Conservation (phyloP, 2,797 vertebrate genomes). For the Pangasius sanitwongsei region DNA sequence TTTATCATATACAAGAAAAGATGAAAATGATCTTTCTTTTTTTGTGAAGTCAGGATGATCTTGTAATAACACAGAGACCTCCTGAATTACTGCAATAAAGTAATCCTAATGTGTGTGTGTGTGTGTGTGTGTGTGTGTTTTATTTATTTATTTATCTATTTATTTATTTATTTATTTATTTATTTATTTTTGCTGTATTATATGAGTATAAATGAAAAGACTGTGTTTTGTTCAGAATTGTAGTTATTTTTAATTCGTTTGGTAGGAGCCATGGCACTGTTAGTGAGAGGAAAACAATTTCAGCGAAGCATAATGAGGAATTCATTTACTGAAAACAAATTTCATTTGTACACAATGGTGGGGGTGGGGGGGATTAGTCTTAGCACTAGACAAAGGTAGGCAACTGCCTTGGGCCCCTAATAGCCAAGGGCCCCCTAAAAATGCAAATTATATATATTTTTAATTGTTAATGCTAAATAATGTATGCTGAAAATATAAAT, state of each 20-base stretch:
- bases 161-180: too few species aligned
- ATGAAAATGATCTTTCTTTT: background rate
- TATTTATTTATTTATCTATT: too few species aligned
- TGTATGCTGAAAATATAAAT: too few species aligned
- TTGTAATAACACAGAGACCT: background rate
- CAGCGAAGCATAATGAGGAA: background rate
- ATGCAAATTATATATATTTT: too few species aligned
- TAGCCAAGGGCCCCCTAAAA: too few species aligned
- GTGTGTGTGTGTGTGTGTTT: too few species aligned
- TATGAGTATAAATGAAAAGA: background rate
- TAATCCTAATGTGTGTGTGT: background rate
- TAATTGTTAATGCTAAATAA: too few species aligned
- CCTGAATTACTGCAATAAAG: constrained; percentile 40
- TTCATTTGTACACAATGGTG: background rate
- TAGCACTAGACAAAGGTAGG: too few species aligned
- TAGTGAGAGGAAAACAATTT: background rate
- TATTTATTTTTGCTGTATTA: background rate
- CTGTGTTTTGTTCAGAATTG: background rate
- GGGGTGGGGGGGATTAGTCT: too few species aligned
- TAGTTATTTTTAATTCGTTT: background rate
- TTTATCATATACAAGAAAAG: background rate
- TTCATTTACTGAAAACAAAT: background rate
- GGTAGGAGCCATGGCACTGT: background rate
- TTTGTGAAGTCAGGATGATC: background rate
- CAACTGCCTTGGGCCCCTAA: too few species aligned